Conservation (phyloP, 2,888 invertebrate genomes). For the Calephelis perditalis region DNA sequence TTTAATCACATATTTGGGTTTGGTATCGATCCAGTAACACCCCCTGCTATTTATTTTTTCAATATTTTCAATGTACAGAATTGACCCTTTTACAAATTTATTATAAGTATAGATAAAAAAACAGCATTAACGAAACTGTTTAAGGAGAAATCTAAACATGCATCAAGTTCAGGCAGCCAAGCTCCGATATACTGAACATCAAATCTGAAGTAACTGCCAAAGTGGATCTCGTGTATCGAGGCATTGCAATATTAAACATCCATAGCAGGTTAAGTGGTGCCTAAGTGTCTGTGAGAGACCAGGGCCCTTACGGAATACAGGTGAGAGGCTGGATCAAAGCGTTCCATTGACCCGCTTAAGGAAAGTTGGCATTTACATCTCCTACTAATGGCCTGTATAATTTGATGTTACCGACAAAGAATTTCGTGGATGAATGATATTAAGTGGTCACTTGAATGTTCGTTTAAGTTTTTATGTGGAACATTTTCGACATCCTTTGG, state of each 20-base stretch:
- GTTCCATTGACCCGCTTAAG: conserved; percentile 67
- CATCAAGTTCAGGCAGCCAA: no score
- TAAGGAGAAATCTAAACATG: no score
- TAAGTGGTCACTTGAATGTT: neutral
- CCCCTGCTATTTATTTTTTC: no score
- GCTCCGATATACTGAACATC: neutral
- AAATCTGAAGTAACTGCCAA: conserved; percentile 16
- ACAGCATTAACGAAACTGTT: no score
- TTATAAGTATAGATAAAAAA: no score
- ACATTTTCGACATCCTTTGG: no score
- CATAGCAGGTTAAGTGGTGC: conserved; percentile 43
- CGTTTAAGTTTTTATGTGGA: no score
- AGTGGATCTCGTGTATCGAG: conserved; percentile 30
- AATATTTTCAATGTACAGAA: no score
- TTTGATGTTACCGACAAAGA: conserved; percentile 12
- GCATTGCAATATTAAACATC: conserved; percentile 50
- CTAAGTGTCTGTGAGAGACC: conserved; percentile 61
- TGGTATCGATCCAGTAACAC: no score
- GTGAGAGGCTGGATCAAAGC: conserved; percentile 68
- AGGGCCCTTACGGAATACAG: conserved; percentile 54
- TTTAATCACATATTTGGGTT: no score
- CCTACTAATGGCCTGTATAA: conserved; percentile 16
- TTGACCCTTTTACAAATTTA: no score
- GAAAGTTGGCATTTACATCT: conserved; percentile 43
- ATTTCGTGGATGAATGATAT: neutral